Percentiles rank a stretch among this genome's conserved stretches.
Evolutionary conservation across 2,888 invertebrate genomes (phyloP).

Genomic region (Dexiosoma caninum): DNA sequence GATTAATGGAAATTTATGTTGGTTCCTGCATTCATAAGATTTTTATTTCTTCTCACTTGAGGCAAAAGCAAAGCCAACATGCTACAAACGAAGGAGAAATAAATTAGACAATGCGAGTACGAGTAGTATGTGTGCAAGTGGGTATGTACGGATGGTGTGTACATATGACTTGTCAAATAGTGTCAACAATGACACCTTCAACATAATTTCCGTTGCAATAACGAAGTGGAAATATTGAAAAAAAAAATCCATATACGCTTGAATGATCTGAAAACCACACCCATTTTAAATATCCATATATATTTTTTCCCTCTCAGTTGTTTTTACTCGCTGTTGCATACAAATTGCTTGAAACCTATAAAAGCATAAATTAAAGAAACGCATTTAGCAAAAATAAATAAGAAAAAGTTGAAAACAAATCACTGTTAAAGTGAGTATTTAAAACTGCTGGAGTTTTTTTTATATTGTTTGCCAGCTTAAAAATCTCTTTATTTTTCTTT

Average conservation of each 20-base stretch:
- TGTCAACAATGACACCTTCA: conserved; percentile 66
- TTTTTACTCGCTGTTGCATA: conserved; percentile 37
- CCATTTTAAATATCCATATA: not conserved
- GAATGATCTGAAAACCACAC: conserved; percentile 54
- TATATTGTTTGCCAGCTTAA: conserved; percentile 15
- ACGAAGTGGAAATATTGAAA: conserved; percentile 10
- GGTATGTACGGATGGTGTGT: not conserved
- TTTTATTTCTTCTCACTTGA: not conserved
- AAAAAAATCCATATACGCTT: conserved; percentile 27
- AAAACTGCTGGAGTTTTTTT: conserved; percentile 43
- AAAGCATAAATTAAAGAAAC: conserved; percentile 47
- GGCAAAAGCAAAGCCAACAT: not conserved
- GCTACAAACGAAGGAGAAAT: not conserved
- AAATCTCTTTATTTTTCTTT: conserved; percentile 10
- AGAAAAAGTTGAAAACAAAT: conserved; percentile 17
- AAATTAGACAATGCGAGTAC: conserved; percentile 12
- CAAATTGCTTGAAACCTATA: conserved; percentile 38
- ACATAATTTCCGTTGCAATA: conserved; percentile 64
- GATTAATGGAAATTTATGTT: conserved; percentile 32
- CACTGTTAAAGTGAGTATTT: conserved; percentile 27
- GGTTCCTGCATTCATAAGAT: conserved; percentile 2
- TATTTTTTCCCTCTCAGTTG: conserved; percentile 2
- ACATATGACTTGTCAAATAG: conserved; percentile 53
- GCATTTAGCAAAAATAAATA: conserved; percentile 19
- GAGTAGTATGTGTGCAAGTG: not conserved